phyloP scores from a whole-genome alignment of 1,140 invertebrate genomes.

The Pteromalus puparum region DNA sequence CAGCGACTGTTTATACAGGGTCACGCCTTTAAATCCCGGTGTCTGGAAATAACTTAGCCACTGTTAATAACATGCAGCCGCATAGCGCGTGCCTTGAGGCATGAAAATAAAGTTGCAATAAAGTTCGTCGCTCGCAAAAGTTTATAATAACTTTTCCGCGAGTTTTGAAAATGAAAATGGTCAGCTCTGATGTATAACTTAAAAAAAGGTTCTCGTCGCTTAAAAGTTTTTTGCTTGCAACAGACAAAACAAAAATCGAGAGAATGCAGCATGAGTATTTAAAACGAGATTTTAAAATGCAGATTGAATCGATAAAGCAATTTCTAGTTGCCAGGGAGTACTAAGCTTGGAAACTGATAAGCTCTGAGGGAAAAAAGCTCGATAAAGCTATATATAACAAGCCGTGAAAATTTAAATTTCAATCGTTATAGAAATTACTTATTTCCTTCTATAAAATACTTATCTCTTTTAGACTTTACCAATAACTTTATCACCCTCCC shows the following conservation, averaged over 20 bases:
- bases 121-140: neutral
- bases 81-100: constrained; percentile 32
- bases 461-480: too few species aligned
- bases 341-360: neutral
- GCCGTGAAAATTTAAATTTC: neutral
- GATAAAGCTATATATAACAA: neutral
- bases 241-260: neutral
- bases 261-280: neutral
- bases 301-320: constrained; percentile 6
- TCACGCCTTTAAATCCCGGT: neutral
- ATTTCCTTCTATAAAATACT: neutral
- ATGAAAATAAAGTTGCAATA: neutral
- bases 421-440: neutral
- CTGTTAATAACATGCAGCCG: neutral
- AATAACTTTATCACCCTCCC: too few species aligned
- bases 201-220: too few species aligned
- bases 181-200: too few species aligned
- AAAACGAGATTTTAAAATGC: neutral
- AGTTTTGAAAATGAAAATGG: too few species aligned
- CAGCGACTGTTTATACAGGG: neutral
- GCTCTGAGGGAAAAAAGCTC: neutral
- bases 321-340: constrained; percentile 4
- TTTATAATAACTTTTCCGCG: neutral
- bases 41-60: neutral
- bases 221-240: neutral